These are phyloP conservation scores for Centruroides sculpturatus DNA, from an alignment of 1,140 invertebrate genomes.

Conservation along the genomic window DNA sequence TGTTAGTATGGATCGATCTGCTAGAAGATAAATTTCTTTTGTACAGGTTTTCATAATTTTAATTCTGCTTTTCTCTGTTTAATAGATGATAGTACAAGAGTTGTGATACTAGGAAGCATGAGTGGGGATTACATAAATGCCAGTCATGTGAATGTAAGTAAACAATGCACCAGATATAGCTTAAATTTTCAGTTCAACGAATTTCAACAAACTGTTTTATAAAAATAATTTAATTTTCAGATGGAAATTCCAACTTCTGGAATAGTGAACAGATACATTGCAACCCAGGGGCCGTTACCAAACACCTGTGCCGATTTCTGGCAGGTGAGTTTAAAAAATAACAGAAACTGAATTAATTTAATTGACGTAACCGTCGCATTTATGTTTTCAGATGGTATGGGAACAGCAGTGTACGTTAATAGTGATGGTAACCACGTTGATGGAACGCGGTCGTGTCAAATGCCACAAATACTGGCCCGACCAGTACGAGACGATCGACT, in stretches of 20 bases:
- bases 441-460: constrained; percentile 84
- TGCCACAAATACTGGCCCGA: constrained; percentile 97
- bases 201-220: neutral
- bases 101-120: constrained; percentile 52
- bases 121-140: constrained; percentile 94
- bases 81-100: constrained; percentile 82
- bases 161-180: neutral
- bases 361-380: no score
- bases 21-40: neutral
- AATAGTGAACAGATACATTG: constrained; percentile 89
- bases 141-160: constrained; percentile 69
- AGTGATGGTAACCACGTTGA: constrained; percentile 90
- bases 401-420: constrained; percentile 79
- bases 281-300: constrained; percentile 81
- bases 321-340: constrained; percentile 32
- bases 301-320: constrained; percentile 90
- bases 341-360: no score
- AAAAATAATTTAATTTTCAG: constrained; percentile 19
- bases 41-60: neutral
- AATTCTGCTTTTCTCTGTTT: constrained; percentile 20
- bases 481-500: constrained; percentile 54
- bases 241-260: constrained; percentile 92
- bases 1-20: constrained; percentile 50
- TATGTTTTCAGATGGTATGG: constrained; percentile 37
- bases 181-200: neutral